These are phyloP conservation scores for Sebastes glaucus DNA, from an alignment of 2,797 vertebrate genomes.

Conservation along the genomic window DNA sequence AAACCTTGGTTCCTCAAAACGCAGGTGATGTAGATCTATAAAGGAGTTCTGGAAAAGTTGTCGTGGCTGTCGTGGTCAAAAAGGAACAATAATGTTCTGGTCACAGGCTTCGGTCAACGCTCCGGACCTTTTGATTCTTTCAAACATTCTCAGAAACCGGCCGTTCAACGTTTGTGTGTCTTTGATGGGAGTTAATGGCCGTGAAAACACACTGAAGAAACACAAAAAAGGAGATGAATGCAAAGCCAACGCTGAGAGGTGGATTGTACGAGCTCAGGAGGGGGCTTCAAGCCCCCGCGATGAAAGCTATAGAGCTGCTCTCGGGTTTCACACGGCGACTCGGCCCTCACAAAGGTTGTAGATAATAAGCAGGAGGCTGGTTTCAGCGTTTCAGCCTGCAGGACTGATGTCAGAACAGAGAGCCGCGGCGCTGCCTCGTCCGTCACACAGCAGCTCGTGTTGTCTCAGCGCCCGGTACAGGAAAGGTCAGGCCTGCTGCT, in stretches of 20 bases:
- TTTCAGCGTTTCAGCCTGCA: constrained; percentile 14
- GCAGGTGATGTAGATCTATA: background rate
- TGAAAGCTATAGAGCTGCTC: constrained; percentile 23
- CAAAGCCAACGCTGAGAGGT: constrained; percentile 5
- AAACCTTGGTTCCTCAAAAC: background rate
- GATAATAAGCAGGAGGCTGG: constrained; percentile 48
- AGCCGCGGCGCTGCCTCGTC: constrained; percentile 11
- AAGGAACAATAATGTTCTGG: background rate
- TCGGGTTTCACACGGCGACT: constrained; percentile 38
- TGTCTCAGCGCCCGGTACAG: constrained; percentile 38
- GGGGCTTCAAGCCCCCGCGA: background rate
- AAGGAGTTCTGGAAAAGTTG: background rate
- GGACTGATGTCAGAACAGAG: constrained; percentile 38
- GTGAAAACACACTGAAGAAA: background rate
- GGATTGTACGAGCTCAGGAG: constrained; percentile 1
- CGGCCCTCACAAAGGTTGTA: constrained; percentile 32
- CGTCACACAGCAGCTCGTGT: constrained; percentile 47
- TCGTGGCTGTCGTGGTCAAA: background rate
- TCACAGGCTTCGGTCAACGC: background rate
- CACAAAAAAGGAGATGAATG: constrained; percentile 14
- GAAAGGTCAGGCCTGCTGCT: constrained; percentile 72
- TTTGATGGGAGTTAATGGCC: constrained; percentile 23
- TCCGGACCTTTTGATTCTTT: background rate
- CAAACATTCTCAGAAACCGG: background rate
- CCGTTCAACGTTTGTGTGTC: background rate